Percentiles rank a stretch among this genome's conserved stretches.
phyloP scores from a whole-genome alignment of 2,113 vertebrate species.

The Maylandia zebra region DNA sequence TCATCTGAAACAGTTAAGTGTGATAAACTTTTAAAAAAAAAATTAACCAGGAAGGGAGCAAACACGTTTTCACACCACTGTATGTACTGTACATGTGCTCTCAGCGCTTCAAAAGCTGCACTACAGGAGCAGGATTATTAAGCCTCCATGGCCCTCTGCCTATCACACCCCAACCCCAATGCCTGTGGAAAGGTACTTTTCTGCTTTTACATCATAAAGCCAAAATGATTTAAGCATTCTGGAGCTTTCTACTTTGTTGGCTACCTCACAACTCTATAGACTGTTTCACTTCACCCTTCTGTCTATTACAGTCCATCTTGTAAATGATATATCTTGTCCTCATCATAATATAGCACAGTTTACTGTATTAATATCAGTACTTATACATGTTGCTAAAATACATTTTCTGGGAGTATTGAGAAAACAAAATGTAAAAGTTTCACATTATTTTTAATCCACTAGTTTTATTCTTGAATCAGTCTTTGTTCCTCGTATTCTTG shows the following conservation, averaged over 20 bases:
- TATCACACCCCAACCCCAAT: not conserved
- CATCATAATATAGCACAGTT: not conserved
- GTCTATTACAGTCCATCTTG: not conserved
- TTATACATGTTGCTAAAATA: not conserved
- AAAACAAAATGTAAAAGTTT: not conserved
- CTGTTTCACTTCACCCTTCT: not conserved
- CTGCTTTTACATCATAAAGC: not conserved
- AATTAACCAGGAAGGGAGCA: not conserved
- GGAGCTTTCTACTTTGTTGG: not conserved
- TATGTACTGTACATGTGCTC: not conserved
- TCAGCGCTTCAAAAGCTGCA: not conserved
- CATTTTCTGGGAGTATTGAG: not conserved
- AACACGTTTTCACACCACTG: not conserved
- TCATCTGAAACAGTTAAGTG: not conserved
- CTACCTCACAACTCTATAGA: not conserved
- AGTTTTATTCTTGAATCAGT: not conserved
- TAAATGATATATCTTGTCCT: not conserved
- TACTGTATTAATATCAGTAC: not conserved
- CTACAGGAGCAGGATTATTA: not conserved
- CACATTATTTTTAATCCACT: not conserved
- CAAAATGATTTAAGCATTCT: not conserved
- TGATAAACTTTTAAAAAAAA: rapidly evolving
- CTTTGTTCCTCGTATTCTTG: not conserved
- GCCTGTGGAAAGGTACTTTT: not conserved
- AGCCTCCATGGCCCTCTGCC: not conserved